Percentiles rank a stretch among this genome's conserved stretches.
These are phyloP conservation scores for Prinia subflava DNA, from an alignment of 2,113 vertebrate species.

Conservation along the genomic window DNA sequence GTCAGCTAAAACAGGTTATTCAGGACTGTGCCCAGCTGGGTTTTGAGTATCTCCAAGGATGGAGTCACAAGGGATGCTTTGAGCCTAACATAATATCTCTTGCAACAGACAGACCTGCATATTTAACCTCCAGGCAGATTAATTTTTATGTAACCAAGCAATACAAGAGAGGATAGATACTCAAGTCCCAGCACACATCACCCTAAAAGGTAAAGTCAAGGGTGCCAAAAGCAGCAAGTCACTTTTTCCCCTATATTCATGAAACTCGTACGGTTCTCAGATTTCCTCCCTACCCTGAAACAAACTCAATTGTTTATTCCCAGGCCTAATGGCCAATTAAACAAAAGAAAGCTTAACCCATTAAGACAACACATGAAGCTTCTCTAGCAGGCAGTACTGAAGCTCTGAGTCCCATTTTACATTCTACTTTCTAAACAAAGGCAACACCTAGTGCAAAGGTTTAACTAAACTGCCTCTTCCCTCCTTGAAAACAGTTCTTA, in stretches of 20 bases:
- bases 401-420: background rate
- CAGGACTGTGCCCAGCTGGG: background rate
- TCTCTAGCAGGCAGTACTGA: background rate
- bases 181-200: background rate
- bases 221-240: conserved; percentile 17
- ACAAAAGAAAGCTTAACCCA: background rate
- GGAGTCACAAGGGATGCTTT: background rate
- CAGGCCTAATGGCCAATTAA: background rate
- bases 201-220: conserved; percentile 21
- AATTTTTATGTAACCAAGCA: conserved; percentile 1
- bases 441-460: background rate
- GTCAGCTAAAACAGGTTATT: conserved; percentile 1
- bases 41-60: background rate
- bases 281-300: background rate
- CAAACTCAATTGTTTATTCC: background rate
- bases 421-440: background rate
- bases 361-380: background rate
- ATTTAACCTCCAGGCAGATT: conserved; percentile 19
- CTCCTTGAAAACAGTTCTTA: background rate
- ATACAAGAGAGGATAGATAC: background rate
- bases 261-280: background rate
- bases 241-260: background rate
- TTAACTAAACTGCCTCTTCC: background rate
- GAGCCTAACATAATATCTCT: background rate
- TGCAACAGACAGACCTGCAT: background rate